phyloP scores from a whole-genome alignment of 1,140 invertebrate genomes.

The Bombus cullumanus region DNA sequence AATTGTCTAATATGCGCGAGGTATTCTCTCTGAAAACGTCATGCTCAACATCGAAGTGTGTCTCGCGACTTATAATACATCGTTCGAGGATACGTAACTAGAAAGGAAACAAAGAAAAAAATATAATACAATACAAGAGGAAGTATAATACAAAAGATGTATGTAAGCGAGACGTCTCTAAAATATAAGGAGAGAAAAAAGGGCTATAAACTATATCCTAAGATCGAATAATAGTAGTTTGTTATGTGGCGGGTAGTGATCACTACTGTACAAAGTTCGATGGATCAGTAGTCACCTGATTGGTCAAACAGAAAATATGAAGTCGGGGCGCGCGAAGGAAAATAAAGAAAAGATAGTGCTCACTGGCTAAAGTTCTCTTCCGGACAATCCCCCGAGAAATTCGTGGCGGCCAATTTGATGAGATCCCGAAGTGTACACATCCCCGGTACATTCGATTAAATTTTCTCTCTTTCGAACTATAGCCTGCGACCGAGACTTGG shows the following conservation, averaged over 20 bases:
- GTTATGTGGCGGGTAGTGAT: neutral
- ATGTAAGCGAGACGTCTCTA: slow-evolving; percentile 10
- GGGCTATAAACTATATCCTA: slow-evolving; percentile 24
- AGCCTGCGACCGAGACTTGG: slow-evolving; percentile 34
- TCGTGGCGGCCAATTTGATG: slow-evolving; percentile 44
- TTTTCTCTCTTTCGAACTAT: slow-evolving; percentile 51
- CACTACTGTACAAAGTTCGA: slow-evolving; percentile 12
- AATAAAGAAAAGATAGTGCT: slow-evolving; percentile 61
- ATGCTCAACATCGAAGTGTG: neutral
- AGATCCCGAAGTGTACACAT: slow-evolving; percentile 44
- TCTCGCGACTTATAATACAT: neutral
- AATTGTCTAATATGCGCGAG: neutral
- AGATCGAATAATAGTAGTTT: neutral
- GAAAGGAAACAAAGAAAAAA: slow-evolving; percentile 6
- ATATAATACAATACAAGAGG: neutral
- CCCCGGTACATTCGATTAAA: slow-evolving; percentile 52
- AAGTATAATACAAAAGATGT: neutral
- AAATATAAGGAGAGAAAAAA: neutral
- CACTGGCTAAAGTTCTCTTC: slow-evolving; percentile 50
- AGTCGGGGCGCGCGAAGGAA: slow-evolving; percentile 37
- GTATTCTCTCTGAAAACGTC: neutral
- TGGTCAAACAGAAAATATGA: slow-evolving; percentile 1
- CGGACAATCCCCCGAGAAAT: slow-evolving; percentile 46
- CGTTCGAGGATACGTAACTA: neutral
- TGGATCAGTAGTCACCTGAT: slow-evolving; percentile 24